phyloP scores from a whole-genome alignment of 2,797 vertebrate species.

The Melanitta fusca region DNA sequence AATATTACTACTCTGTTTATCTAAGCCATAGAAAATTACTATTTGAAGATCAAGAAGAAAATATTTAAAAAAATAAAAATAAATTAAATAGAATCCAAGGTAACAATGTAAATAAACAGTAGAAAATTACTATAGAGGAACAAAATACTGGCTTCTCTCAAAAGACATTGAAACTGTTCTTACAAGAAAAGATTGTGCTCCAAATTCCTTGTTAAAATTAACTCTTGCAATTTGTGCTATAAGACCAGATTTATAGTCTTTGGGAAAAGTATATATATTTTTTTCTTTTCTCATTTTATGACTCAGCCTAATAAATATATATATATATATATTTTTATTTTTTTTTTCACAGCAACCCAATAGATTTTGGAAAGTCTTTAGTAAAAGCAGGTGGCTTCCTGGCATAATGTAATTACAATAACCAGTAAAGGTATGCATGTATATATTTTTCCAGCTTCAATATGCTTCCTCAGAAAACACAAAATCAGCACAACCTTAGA shows the following conservation, averaged over 20 bases:
- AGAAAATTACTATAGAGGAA: not conserved
- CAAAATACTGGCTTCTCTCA: not conserved
- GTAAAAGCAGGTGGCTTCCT: not conserved
- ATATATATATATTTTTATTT: no score
- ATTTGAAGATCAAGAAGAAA: not conserved
- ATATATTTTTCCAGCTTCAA: not conserved
- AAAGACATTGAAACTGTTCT: not conserved
- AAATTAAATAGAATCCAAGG: not conserved
- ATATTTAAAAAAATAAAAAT: no score
- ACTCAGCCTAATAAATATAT: not conserved
- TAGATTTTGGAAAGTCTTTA: not conserved
- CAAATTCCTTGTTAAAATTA: not conserved
- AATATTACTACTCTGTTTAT: not conserved
- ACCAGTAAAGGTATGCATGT: not conserved
- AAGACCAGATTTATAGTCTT: not conserved
- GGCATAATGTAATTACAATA: not conserved
- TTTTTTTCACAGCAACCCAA: not conserved
- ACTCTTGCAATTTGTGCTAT: not conserved
- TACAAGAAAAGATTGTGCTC: not conserved
- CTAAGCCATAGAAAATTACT: not conserved
- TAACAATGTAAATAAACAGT: not conserved
- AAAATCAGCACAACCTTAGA: not conserved
- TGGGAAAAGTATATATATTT: not conserved
- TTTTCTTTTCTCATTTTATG: not conserved
- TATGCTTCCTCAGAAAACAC: not conserved